These are phyloP conservation scores for Drosophila parvula DNA, from an alignment of 1,140 invertebrate species.

Conservation along the genomic window DNA sequence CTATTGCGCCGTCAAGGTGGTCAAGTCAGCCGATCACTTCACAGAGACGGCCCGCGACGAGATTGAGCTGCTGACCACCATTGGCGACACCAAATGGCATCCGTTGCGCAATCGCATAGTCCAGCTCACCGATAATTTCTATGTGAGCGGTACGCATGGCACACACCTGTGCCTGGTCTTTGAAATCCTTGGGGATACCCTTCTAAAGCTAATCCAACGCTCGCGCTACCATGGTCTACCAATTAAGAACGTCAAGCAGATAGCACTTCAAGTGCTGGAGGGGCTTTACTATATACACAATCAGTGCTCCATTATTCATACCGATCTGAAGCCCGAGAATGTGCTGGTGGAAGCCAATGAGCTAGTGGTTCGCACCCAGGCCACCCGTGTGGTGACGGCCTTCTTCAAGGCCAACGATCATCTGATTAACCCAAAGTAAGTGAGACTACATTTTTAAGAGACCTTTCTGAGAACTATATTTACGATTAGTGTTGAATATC, in stretches of 20 bases:
- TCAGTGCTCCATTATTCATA: conserved; percentile 99
- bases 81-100: conserved; percentile 92
- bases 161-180: conserved; percentile 98
- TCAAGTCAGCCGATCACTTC: conserved; percentile 98
- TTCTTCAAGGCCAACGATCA: conserved; percentile 91
- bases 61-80: conserved; percentile 96
- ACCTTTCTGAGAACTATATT: too few relatives aligned
- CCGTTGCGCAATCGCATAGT: conserved; percentile 96
- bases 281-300: conserved; percentile 98
- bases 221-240: conserved; percentile 99
- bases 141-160: conserved; percentile 97
- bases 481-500: too few relatives aligned
- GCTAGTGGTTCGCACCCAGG: conserved; percentile 92
- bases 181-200: conserved; percentile 98
- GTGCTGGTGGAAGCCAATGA: conserved; percentile 95
- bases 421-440: neutral
- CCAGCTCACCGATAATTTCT: conserved; percentile 97
- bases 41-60: conserved; percentile 99
- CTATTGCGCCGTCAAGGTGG: conserved; percentile 98
- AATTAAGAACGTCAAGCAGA: conserved; percentile 95
- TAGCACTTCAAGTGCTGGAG: conserved; percentile 97
- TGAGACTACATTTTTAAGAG: neutral
- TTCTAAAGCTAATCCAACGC: conserved; percentile 98
- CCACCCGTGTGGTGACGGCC: conserved; percentile 92
- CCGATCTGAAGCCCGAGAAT: conserved; percentile 99